phyloP scores from a whole-genome alignment of 2,888 invertebrate species.

The Carterocephalus palaemon region DNA sequence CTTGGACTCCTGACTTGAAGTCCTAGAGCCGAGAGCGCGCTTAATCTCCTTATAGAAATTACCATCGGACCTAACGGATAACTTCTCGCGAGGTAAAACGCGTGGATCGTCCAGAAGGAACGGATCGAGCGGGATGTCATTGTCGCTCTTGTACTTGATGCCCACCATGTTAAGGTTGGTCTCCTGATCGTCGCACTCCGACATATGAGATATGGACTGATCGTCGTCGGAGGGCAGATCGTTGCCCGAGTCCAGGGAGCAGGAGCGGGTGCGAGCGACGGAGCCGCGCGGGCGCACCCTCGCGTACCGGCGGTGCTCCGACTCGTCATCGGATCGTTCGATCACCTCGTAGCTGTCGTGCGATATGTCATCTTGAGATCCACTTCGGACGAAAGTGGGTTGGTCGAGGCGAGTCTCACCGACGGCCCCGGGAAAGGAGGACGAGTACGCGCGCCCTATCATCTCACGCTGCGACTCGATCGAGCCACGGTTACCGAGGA shows the following conservation, averaged over 20 bases:
- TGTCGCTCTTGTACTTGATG: conserved; percentile 82
- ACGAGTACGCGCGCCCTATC: conserved; percentile 87
- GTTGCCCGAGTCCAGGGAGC: conserved; percentile 87
- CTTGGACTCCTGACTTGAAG: conserved; percentile 84
- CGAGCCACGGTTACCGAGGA: conserved; percentile 60
- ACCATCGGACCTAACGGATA: conserved; percentile 85
- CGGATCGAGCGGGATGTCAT: conserved; percentile 85
- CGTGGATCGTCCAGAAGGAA: conserved; percentile 89
- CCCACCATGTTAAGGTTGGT: conserved; percentile 78
- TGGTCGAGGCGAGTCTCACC: conserved; percentile 83
- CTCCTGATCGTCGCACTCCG: conserved; percentile 75
- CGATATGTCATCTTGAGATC: conserved; percentile 90
- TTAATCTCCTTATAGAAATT: conserved; percentile 85
- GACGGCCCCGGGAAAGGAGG: conserved; percentile 90
- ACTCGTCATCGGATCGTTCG: conserved; percentile 85
- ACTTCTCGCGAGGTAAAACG: conserved; percentile 84
- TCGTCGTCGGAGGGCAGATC: conserved; percentile 87
- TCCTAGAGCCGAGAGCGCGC: conserved; percentile 80
- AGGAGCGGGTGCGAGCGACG: conserved; percentile 80
- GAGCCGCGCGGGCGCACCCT: conserved; percentile 50
- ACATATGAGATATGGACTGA: conserved; percentile 76
- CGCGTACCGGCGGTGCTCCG: conserved; percentile 53
- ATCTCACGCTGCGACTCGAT: conserved; percentile 84
- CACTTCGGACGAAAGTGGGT: conserved; percentile 80
- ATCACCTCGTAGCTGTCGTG: conserved; percentile 93